Base-by-base conservation (phyloP, 2,113 vertebrate genomes). In the Erpornis zantholeuca region DNA sequence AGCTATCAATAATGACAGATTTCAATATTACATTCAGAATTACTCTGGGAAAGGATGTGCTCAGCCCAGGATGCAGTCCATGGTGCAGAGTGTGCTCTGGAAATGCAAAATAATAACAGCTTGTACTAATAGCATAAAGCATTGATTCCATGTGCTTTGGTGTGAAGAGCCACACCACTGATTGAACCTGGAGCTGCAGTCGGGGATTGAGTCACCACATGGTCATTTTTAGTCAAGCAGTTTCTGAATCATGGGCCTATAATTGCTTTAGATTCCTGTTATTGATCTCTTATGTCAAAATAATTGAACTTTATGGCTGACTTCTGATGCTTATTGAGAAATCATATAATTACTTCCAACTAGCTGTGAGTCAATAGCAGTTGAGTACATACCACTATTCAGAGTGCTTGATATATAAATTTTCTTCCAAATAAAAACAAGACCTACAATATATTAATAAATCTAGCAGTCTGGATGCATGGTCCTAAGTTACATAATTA, bases 251-350 rank as follows among this genome's bases (percentile, higher is more conserved):
- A 66, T 60, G 36, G 49, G 18, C 61, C 65, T 86, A 7, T 95
- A 95, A 94, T 94, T 92, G 86, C 88, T 96, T 95, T 72, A 84
- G 77, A 91, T 95, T 95, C 80, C 60, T 92, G 21, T 78, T 96
- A 96, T 92, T 96, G 96, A 97, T 97, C 90, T 86, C 69, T 91
- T 57, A 49, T 90, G 86, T 93, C 88, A 94, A 94, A 96, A 94
- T 95, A 96, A 96, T 95, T 95, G 90, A 95, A 95, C 88, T 93
- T 95, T 84, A 88, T 86, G 69, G 88, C 72, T 86, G 79, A 84
- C 68, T 96, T 94, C 80, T 96, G 94, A 94, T 92, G 69, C 64
- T 94, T 93, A 93, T 81, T 97, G 92, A 95, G 92, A 94, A 96
- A 92, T 93, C 82, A 90, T 95, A 79, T 95, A 91, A 96, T 95